Evolutionary conservation across 2,113 vertebrate genomes (phyloP), one percentile per base, ranked within the genome.

Genomic region (Pyrgilauda ruficollis): DNA sequence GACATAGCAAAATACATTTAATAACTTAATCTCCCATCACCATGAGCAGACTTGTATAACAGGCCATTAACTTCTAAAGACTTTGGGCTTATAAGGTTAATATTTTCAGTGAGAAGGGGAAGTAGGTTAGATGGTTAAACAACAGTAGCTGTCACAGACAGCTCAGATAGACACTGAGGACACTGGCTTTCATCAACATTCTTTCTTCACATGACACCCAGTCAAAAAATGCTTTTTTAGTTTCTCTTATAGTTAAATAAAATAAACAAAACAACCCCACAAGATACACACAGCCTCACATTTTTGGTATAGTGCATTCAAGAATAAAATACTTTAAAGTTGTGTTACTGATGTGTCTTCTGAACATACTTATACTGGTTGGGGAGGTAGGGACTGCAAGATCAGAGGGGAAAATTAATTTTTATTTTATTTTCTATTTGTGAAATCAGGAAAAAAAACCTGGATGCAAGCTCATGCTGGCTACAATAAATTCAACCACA

Each of bases 51-150:
- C 64, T 94, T 97, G 93, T 97, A 94, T 86, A 98, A 97, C 95
- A 98, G 96, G 79, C 31, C 96, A 97, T 97, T 98, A 97, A 97
- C 90, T 97, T 96, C 79, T 84, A 96, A 94, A 92, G 76, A 95
- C 90, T 97, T 94, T 77, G 67, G 76, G 68, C 66, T 97, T 95
- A 94, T 76, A 88, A 97, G 94, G 95, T 97, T 98, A 97, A 96
- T 75, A 87, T 69, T 79, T 70, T 70, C 52, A 92, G 70, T 68
- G 81, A 85, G 83, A 88, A 87, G 75, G 81, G 59, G 62, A 96
- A 95, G 80, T 28, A 28, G 43, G 39, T 83, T 93, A 95, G 81
- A 69, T 72, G 87, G 94, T 92, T 96, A 93, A 95, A 96, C 82
- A 93, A 72, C n/a, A 91, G 80, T 18, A 91, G 94, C 69, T 68